phyloP scores from a whole-genome alignment of 2,113 vertebrate species.

The Phylloscopus whistleri region DNA sequence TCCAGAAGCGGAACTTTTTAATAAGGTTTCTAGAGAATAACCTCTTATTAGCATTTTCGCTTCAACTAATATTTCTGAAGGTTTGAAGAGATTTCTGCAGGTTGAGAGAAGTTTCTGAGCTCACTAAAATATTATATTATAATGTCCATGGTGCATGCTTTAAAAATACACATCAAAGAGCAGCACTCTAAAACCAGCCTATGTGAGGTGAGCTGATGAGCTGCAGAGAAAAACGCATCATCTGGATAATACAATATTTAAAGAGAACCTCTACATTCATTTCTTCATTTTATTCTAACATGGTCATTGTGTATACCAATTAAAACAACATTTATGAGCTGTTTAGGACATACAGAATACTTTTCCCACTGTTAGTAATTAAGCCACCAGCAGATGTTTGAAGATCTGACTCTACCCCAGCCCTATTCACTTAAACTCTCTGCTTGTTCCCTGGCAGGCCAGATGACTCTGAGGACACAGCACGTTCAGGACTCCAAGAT shows the following conservation, averaged over 20 bases:
- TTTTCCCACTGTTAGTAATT: neutral
- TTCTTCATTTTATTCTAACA: neutral
- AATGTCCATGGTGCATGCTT: neutral
- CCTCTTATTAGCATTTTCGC: neutral
- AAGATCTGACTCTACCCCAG: neutral
- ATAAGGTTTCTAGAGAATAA: neutral
- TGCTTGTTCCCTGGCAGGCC: constrained; percentile 70
- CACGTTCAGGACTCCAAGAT: constrained; percentile 99
- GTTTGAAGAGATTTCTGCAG: neutral
- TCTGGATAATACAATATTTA: neutral
- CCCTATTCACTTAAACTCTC: neutral
- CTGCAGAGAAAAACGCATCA: neutral
- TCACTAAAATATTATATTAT: neutral
- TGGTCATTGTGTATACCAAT: neutral
- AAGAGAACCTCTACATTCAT: neutral
- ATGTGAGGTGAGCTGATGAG: neutral
- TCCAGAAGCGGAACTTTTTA: neutral
- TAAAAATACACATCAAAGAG: neutral
- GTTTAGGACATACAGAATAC: neutral
- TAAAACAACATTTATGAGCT: neutral
- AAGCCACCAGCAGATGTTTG: neutral
- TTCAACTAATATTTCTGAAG: neutral
- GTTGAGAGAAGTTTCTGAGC: neutral
- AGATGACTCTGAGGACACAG: constrained; percentile 86
- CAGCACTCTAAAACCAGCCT: neutral